These are phyloP conservation scores for Zele albiditarsus DNA, from an alignment of 2,888 invertebrate species.

Conservation along the genomic window DNA sequence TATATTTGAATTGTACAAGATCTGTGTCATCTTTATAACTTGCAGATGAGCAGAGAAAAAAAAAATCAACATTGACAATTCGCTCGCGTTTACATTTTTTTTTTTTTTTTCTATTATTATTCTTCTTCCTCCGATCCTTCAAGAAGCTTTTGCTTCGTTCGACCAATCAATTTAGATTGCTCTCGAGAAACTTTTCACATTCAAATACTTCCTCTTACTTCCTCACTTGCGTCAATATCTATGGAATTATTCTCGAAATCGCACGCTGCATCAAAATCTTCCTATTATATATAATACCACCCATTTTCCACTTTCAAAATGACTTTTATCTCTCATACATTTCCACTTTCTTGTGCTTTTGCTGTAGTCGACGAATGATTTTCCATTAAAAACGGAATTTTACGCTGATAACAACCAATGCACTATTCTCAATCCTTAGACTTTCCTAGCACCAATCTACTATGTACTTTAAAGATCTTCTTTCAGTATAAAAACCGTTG, in stretches of 20 bases:
- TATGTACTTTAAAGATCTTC: no score
- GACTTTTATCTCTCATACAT: conserved; percentile 28
- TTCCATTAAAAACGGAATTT: conserved; percentile 16
- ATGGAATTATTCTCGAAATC: not conserved
- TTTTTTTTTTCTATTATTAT: conserved; percentile 33
- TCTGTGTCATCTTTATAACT: conserved; percentile 58
- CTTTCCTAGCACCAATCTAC: no score
- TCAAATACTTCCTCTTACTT: conserved; percentile 29
- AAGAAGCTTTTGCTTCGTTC: conserved; percentile 34
- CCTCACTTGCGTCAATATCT: conserved; percentile 1
- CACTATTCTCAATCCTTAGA: no score
- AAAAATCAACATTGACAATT: not conserved
- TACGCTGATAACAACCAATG: not conserved
- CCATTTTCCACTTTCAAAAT: conserved; percentile 2
- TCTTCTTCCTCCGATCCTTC: not conserved
- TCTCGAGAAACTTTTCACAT: conserved; percentile 57
- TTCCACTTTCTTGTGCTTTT: conserved; percentile 12
- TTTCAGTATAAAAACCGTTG: no score
- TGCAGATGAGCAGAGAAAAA: conserved; percentile 36
- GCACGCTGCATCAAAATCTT: not conserved
- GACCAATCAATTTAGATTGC: conserved; percentile 61
- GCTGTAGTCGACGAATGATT: conserved; percentile 16
- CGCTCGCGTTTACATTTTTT: not conserved
- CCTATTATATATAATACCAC: not conserved
- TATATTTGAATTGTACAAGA: conserved; percentile 39